Base-by-base conservation (phyloP, 2,113 vertebrate genomes). In the Microtus richardsoni region DNA sequence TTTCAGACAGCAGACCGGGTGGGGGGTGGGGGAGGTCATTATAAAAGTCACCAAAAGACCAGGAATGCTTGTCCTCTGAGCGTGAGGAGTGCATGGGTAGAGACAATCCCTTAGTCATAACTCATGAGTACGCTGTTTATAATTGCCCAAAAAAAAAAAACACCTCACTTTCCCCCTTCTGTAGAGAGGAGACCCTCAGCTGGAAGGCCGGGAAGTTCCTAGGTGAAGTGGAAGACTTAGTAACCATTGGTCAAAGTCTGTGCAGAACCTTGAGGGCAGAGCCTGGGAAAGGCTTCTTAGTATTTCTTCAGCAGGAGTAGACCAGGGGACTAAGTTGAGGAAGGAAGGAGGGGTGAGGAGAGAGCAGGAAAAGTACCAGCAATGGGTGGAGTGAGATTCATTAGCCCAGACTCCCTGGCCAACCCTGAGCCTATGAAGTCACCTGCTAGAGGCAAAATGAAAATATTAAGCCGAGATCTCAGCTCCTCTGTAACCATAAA, bases 251-350 rank as follows among this genome's bases (percentile, higher is more conserved):
- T 44, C 93, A 75, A 84, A 89, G 30, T 78, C 39, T 1, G 28
- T 52, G 52, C 91, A 90, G 88, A 64, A 75, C 49, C 54, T 70
- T 5, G 83, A 92, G 94, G 89, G 88, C 41, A n/a, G 88, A 75
- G 54, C 82, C 95, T 95, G 89, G 84, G 60, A 94, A 96, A 54
- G 77, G n/a, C 54, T 92, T 66, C 79, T 70, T 49, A 60, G 80
- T 64, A 62, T 68, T 90, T 85, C 93, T 89, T 60, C 52, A 36
- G 60, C 36, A 41, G 71, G n/a, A 93, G 11, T 36, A 58, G 89
- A 71, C 84, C 88, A 88, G 36, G 75, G 95, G 64, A 82, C 70
- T 82, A 36, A 71, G 36, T 16, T 44, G 85, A 92, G n/a, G 49
- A 86, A 49, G 21, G 70, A 60, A 33, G 10, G 26, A 30, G 36